Evolutionary conservation across 2,113 vertebrate species (phyloP), one percentile per base, ranked within the genome.

Genomic region (Rhabdomys dilectus): DNA sequence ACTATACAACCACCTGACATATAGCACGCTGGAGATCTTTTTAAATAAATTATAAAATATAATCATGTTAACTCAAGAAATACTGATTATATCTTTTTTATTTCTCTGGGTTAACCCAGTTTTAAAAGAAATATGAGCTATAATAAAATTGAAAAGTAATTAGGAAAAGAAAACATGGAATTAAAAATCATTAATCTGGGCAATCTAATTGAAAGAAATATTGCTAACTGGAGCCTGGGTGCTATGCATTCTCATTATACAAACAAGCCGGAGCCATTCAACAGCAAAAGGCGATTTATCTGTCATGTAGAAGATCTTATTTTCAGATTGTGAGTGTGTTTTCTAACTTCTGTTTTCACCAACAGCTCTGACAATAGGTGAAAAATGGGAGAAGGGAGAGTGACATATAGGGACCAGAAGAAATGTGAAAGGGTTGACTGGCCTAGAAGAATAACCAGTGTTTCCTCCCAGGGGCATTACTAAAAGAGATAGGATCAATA

Each of bases 21-120:
- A 93, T n/a, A 96, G 91, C 62, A 94, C 90, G 96, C 60, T 92
- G 62, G 92, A 92, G 89, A 97, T 97, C 53, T 91, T 96, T 95
- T 97, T 87, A 76, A 96, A 91, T 62, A 97, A 97, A 97, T 97
- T 92, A 95, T 95, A 97, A 96, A 93, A 95, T 70, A 94, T 93
- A 97, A 97, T 95, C 85, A 91, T 92, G 76, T 96, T 97, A 97
- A 96, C 90, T 97, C 72, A 93, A 97, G 94, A 97, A 96, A 60
- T 84, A 62, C 86, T 91, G 95, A 97, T 94, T 96, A 31, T 93
- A 91, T 93, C 56, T 96, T 95, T 82, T 92, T 97, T 48, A 96
- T 97, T 96, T 97, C 64, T 94, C 70, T 89, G 66, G 95, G 95
- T 96, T 95, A 97, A 96, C n/a, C 42, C 68, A 45, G 70, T 95